Base-by-base conservation (phyloP, 2,113 vertebrate species). In the Thunnus thynnus region DNA sequence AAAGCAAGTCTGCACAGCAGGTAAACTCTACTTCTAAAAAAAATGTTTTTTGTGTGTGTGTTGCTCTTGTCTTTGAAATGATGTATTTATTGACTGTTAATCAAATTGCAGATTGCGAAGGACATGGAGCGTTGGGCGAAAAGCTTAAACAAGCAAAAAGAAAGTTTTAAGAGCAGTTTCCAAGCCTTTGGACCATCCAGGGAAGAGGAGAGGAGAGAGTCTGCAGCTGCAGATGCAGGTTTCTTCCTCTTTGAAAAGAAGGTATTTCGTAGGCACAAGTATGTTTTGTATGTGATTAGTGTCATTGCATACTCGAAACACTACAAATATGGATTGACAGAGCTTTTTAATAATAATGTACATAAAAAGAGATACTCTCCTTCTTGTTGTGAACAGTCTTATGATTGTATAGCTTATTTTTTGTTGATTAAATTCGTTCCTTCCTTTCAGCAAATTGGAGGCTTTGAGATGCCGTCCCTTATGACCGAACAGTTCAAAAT, bases 121-220 rank as follows among this genome's bases (percentile, higher is more conserved):
- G 98, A 99, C 86, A 99, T 99, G 98, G 97, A 97, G 56, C 97
- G 97, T 48, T 99, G 98, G 98, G 97, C 97, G 50, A 99, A 99
- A 94, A 99, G 96, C 80, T 90, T 99, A 80, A 99, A 99, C 87
- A 99, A 98, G 81, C 97, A 98, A 89, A 99, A 99, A 54, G 97
- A 99, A 87, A 97, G 96, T 84, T 96, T 97, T 88, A 99, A 95
- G 87, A 96, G 96, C 52, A 97, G 95, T 89, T 97, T 97, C 85
- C 97, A 97, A 86, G 95, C 96, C 0, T 87, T 96, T 0, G 84
- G 79, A 27, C 13, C 30, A 0, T 83, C 62, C 58, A 97, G 91
- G 80, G 95, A 96, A 48, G 97, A 98, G 69, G 97, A 98, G 77
- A 93, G 95, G 83, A 97, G 93, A 57, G 97, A 99, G 83, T 97